Evolutionary conservation across 2,888 invertebrate genomes (phyloP).

Genomic region (Polyommatus iphigenia): DNA sequence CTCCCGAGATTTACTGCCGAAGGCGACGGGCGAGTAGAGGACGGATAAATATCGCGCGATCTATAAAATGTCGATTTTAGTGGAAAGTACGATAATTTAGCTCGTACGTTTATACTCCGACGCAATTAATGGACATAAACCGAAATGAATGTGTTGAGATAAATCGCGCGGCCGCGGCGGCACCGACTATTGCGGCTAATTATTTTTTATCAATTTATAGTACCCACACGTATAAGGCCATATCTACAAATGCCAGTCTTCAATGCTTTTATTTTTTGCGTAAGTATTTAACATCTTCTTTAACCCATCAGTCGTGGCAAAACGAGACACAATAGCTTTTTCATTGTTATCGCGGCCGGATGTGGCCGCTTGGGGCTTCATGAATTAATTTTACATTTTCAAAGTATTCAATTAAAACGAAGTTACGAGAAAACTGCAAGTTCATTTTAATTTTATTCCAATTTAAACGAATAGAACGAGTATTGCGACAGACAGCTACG

Average conservation of each 20-base stretch:
- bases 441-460: neutral
- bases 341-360: too few species aligned
- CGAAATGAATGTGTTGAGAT: slow-evolving; percentile 27
- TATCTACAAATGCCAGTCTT: slow-evolving; percentile 1
- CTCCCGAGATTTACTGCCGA: slow-evolving; percentile 56
- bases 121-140: slow-evolving; percentile 30
- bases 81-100: slow-evolving; percentile 27
- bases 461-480: neutral
- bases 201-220: slow-evolving; percentile 31
- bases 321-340: too few species aligned
- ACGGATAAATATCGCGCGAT: slow-evolving; percentile 21
- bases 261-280: neutral
- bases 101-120: slow-evolving; percentile 1
- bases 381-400: neutral
- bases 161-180: slow-evolving; percentile 26
- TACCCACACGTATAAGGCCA: neutral
- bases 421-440: neutral
- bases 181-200: slow-evolving; percentile 5
- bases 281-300: neutral
- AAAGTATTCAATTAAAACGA: neutral
- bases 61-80: slow-evolving; percentile 26
- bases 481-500: neutral
- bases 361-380: too few species aligned
- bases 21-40: slow-evolving; percentile 35
- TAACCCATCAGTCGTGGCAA: too few species aligned